Base-by-base conservation (phyloP, 2,797 vertebrate genomes). In the Prunella strophiata region DNA sequence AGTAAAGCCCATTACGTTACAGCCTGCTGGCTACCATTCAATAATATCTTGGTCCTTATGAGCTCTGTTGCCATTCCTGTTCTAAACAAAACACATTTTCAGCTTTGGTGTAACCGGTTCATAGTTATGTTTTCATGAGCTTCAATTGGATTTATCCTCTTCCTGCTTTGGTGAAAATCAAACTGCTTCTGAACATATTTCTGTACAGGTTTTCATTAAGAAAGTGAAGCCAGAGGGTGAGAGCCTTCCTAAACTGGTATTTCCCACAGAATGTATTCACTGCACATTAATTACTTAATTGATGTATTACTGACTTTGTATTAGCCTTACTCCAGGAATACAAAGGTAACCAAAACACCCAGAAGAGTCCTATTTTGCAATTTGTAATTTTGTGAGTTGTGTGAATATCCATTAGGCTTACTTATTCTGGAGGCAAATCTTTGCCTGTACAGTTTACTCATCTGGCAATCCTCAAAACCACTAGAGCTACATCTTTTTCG, bases 21-120 rank as follows among this genome's bases (percentile, higher is more conserved):
- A 83, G 66, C 13, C 71, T 90, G 65, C 36, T 97, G 91, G 67
- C 83, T 61, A 55, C 58, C 34, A 75, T 77, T 96, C 90, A 86
- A 42, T n/a, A 52, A 2, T n/a, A 50, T 59, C 65, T 70, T 68
- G 61, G 32, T 72, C 61, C 68, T 47, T 16, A 74, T 4, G 8
- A 76, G 50, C 18, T 78, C 80, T 79, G 30, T 57, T 91, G 55
- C 47, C 22, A 67, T 65, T 94, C 61, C 43, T 91, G 36, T 54
- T 84, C 47, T 59, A 88, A 91, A 81, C 50, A 85, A 81, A 94
- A 82, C 40, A 68, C 61, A 78, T 80, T 74, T 45, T 80, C 68
- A 52, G 17, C 29, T 88, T 94, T 55, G 26, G 14, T 70, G 76
- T 85, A 87, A 59, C 27, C 54, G 57, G 54, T 59, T 91, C 29